phyloP scores from a whole-genome alignment of 2,797 vertebrate genomes.

The Mormyrus proboscirostris region DNA sequence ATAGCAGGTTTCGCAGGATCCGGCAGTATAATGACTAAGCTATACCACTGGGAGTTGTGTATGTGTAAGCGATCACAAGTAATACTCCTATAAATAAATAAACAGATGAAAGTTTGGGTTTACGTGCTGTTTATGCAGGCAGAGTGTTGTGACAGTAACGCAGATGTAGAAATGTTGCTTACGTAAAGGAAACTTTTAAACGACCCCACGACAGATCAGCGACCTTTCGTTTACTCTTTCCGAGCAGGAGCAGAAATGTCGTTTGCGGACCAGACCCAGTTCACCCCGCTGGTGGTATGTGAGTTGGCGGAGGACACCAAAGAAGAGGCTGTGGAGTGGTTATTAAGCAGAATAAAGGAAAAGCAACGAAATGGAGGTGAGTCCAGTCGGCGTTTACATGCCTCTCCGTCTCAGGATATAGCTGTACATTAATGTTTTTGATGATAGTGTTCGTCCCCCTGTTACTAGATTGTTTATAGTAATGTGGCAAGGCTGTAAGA shows the following conservation, averaged over 20 bases:
- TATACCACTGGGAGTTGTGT: neutral
- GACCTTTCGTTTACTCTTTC: neutral
- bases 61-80: neutral
- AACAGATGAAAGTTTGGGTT: neutral
- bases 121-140: neutral
- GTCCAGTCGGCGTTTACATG: constrained; percentile 8
- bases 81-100: neutral
- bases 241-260: neutral
- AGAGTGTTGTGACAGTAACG: neutral
- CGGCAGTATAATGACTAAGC: neutral
- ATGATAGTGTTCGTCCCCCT: neutral
- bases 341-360: constrained; percentile 73
- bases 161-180: neutral
- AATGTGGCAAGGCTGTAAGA: neutral
- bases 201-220: neutral
- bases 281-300: constrained; percentile 79
- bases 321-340: constrained; percentile 77
- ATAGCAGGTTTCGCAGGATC: neutral
- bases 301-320: constrained; percentile 75
- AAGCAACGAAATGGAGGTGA: constrained; percentile 79
- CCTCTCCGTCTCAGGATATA: neutral
- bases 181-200: neutral
- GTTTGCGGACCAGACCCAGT: constrained; percentile 51
- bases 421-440: neutral
- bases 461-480: neutral